Evolutionary conservation across 2,113 vertebrate genomes (phyloP), one percentile per base, ranked within the genome.

Genomic region (Penelope pileata): DNA sequence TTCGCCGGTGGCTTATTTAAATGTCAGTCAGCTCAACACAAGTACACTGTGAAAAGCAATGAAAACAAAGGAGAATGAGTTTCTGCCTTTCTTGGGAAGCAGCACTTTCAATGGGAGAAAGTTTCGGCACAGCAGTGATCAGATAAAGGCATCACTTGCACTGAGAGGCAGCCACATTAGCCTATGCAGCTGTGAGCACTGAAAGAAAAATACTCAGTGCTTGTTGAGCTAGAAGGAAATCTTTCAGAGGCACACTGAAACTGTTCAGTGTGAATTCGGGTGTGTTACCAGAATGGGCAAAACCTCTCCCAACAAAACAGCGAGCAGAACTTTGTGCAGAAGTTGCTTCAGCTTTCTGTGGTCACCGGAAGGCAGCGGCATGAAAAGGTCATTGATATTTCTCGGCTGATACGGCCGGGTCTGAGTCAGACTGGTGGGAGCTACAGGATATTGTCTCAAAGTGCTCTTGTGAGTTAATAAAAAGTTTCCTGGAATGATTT

Each of bases 401-500:
- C 77, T 88, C 79, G 80, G 82, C 69, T 84, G 82, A 92, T 69
- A 79, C 4, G 75, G 48, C 66, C 59, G 17, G 58, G 79, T 62
- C 78, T 63, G 91, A 86, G 60, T 91, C 94, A 79, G 67, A 56
- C 32, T 59, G 74, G 94, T 90, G 86, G 94, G 96, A 95, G 84
- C 68, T 73, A 84, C 54, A 79, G 94, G 81, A 94, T 66, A 78
- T 83, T 93, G 81, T 78, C 82, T 95, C 6, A 32, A 68, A 92
- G 63, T 82, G 81, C 87, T 96, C 72, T 93, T 85, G 69, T 54
- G 63, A 72, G 86, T 91, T 94, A 95, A 92, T 89, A 83, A 93
- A 95, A 97, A 90, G 63, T 97, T 97, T 96, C 83, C 82, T 91
- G 89, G 93, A 91, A 92, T 90, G 80, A 93, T 87, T 95, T 93